Base-by-base conservation (phyloP, 2,797 vertebrate genomes). In the Sebastes kiyomatsui region DNA sequence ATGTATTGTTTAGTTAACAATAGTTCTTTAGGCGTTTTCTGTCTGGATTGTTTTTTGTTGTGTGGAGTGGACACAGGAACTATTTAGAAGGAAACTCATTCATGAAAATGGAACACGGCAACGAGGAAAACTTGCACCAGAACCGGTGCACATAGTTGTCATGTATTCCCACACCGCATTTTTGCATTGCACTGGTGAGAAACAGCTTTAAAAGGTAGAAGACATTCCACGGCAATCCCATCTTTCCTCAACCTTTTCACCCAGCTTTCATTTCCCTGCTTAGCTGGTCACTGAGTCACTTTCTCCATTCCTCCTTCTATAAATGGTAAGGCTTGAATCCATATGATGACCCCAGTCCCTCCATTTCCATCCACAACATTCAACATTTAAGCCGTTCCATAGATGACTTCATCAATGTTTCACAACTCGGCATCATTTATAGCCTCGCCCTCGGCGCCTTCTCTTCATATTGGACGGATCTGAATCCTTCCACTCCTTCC, bases 351-450 rank as follows among this genome's bases (percentile, higher is more conserved):
- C 2, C 7, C 1, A 5, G 16, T 74, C 18, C 52, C 13, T 59
- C 32, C 25, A 67, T 79, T 65, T 67, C 22, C 59, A 67, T 32
- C 69, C 32, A 28, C 58, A 73, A 28, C 78, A 68, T 80, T 76
- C 64, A 75, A 72, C 72, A 82, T 69, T 83, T 25, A 73, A 75
- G 22, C 59, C 42, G 20, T 78, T 35, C 67, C 64, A 42, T 59
- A 64, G 35, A 72, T 28, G 60, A 84, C 61, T 83, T 82, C 76
- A 82, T 84, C 61, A 85, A 83, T 69, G 82, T 88, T 82, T 87
- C 60, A 85, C 60, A 59, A 25, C 60, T 69, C 13, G 0, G 14
- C 33, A 59, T 88, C 79, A 81, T 70, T 79, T 81, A 81, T n/a
- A 79, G 65, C 49, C 42, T 58, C 2, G 22, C 65, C 35, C 46